phyloP scores from a whole-genome alignment of 2,113 vertebrate genomes.

The Entelurus aequoreus region DNA sequence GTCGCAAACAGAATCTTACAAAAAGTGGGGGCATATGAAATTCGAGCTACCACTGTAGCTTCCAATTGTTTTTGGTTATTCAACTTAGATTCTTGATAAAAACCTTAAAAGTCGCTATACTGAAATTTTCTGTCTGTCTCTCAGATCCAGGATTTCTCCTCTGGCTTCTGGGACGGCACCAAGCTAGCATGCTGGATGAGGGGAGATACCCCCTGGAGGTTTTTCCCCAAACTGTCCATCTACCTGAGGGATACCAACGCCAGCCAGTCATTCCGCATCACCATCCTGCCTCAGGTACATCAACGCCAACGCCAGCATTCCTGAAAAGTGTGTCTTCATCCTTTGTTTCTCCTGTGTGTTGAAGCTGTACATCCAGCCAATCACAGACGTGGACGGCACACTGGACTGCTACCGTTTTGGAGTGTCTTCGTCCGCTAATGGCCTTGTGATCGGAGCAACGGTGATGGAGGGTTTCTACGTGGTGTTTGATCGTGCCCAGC shows the following conservation, averaged over 20 bases:
- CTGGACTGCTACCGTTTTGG: slow-evolving; percentile 89
- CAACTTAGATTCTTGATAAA: too few relatives aligned
- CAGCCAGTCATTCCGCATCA: slow-evolving; percentile 88
- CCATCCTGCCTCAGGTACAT: slow-evolving; percentile 88
- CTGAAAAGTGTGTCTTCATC: background rate
- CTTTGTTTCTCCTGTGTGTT: background rate
- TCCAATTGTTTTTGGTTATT: too few relatives aligned
- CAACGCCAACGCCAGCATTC: slow-evolving; percentile 1
- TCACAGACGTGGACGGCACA: slow-evolving; percentile 75
- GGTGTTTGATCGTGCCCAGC: slow-evolving; percentile 84
- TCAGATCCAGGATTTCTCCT: slow-evolving; percentile 87
- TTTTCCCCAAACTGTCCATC: slow-evolving; percentile 94
- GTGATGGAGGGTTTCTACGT: slow-evolving; percentile 98
- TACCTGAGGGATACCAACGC: slow-evolving; percentile 87
- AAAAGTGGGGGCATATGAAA: too few relatives aligned
- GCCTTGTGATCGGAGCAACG: slow-evolving; percentile 90
- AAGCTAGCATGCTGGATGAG: slow-evolving; percentile 92
- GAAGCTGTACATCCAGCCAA: slow-evolving; percentile 91
- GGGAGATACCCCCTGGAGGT: slow-evolving; percentile 82
- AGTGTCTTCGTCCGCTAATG: slow-evolving; percentile 82
- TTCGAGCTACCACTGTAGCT: too few relatives aligned
- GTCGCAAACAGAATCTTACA: too few relatives aligned
- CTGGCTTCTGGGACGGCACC: slow-evolving; percentile 88
- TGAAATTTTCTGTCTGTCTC: slow-evolving; percentile 25
- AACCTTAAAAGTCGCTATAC: background rate